Evolutionary conservation across 2,113 vertebrate genomes (phyloP).

Genomic region (Pachyramphus minor): DNA sequence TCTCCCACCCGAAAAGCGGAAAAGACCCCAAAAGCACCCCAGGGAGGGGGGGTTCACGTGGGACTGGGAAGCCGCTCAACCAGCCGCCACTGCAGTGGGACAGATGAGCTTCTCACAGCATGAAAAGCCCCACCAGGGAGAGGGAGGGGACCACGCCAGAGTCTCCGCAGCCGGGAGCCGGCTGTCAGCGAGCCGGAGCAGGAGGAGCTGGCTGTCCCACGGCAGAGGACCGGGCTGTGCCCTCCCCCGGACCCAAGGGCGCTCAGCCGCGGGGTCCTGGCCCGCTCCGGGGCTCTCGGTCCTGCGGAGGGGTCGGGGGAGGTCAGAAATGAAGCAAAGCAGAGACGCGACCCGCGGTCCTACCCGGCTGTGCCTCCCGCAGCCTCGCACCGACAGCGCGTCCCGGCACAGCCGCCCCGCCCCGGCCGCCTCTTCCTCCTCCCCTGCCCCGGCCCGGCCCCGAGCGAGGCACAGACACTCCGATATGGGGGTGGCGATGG

Average conservation of each 20-base stretch:
- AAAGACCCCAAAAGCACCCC: not conserved
- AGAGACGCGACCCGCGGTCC: not conserved
- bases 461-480: not conserved
- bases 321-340: not conserved
- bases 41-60: not conserved
- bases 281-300: not conserved
- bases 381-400: not conserved
- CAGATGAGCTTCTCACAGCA: too few species aligned
- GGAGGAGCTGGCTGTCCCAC: not conserved
- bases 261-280: not conserved
- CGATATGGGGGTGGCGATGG: too few species aligned
- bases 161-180: fast-evolving
- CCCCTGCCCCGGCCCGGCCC: not conserved
- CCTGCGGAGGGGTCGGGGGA: not conserved
- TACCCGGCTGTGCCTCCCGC: not conserved
- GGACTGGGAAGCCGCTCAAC: not conserved
- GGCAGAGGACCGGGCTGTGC: not conserved
- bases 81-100: not conserved
- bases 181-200: fast-evolving
- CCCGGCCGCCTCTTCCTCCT: not conserved
- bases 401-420: not conserved
- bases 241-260: not conserved
- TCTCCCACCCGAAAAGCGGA: fast-evolving
- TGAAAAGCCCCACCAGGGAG: not conserved
- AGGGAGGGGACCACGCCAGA: not conserved